Percentiles rank a stretch among this genome's conserved stretches.
Conservation (phyloP, 2,113 vertebrate genomes). For the Ellobius talpinus region DNA sequence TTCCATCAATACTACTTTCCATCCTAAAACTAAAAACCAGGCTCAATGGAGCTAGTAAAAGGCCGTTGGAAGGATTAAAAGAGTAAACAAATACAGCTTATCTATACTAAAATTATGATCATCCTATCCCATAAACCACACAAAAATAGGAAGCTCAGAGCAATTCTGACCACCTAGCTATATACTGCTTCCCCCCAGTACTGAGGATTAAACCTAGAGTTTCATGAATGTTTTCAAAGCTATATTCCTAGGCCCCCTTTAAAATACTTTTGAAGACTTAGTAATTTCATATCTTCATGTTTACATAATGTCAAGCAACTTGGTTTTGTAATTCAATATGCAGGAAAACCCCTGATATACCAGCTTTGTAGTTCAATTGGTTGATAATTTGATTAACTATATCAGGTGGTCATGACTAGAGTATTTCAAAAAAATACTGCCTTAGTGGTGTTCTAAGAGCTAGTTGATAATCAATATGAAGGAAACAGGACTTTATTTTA, state of each 20-base stretch:
- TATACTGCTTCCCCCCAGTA: background rate
- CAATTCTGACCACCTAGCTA: background rate
- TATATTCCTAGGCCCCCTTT: background rate
- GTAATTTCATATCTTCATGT: constrained; percentile 10
- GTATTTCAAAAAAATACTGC: constrained; percentile 40
- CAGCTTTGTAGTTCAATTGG: constrained; percentile 24
- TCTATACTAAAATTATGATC: background rate
- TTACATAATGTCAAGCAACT: constrained; percentile 14
- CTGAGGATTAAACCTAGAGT: background rate
- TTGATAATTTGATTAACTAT: constrained; percentile 54
- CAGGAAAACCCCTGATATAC: background rate
- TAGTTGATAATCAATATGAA: background rate
- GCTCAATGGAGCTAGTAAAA: background rate
- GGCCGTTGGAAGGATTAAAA: background rate
- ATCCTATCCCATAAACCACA: background rate
- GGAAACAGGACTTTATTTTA: constrained; percentile 42
- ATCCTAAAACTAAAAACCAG: constrained; percentile 47
- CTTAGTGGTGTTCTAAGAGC: background rate
- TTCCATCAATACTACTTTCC: background rate
- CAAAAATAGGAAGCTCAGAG: constrained; percentile 14
- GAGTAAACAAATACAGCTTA: background rate
- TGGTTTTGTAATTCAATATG: constrained; percentile 26
- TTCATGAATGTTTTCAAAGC: background rate
- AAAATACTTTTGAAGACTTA: constrained; percentile 14
- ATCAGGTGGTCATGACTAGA: background rate